Base-by-base conservation (phyloP, 2,113 vertebrate genomes). In the Crocuta crocuta region DNA sequence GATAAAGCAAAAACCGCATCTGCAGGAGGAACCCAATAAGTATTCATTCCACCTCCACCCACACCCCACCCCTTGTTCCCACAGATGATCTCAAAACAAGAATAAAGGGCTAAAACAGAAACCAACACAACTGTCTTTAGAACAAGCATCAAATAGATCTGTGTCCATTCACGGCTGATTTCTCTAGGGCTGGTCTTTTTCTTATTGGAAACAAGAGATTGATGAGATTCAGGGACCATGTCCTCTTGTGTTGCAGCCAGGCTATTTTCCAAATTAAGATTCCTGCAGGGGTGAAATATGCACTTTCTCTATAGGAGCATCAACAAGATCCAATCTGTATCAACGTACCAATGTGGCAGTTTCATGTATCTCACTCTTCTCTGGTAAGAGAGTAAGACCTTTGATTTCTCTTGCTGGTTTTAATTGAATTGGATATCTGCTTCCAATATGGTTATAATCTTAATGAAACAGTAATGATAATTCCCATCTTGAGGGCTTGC, bases 1-100 rank as follows among this genome's bases (percentile, higher is more conserved):
- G 55, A 78, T 83, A 86, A 94, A 95, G 65, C 39, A 78, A 90
- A 45, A 48, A 95, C 63, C 58, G 61, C 35, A 73, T 83, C 35
- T 89, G 28, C 35, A 58, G 23, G 68, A 89, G 76, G 28, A 21
- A 83, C 19, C 9, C 10, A 2, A 2, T 33, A 53, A 58, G 6
- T 87, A 33, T 48, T 48, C 24, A 68, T 86, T 73, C n/a, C 10
- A 84, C 0, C 48, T 15, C 73, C 16, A 80, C 28, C 23, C 23
- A 10, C 35, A 50, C 39, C 45, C 19, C 9, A 43, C 23, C 9
- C 70, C 3, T 65, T 50, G 16, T 16, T 4, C 1, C 53, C 53
- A 87, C 58, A 71, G 61, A 82, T 50, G n/a, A 71, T 93, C 90
- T 87, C 55, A 80, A 74, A 88, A 76, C 17, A 70, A 70, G n/a